These are phyloP conservation scores for Anodontia alba DNA, from an alignment of 2,888 invertebrate species.

Conservation along the genomic window DNA sequence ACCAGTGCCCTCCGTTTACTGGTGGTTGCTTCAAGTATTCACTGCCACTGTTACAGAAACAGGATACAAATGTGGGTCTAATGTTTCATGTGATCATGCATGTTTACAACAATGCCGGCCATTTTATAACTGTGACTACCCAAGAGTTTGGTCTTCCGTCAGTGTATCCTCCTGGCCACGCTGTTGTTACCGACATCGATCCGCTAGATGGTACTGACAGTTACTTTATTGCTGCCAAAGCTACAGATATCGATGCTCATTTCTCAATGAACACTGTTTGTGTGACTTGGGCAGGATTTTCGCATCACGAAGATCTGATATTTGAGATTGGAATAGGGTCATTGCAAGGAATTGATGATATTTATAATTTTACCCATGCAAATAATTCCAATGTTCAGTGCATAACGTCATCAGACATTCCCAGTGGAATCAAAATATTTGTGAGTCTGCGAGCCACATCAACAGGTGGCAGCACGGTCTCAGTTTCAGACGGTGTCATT, in stretches of 20 bases:
- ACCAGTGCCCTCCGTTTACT: background rate
- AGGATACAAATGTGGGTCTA: constrained; percentile 34
- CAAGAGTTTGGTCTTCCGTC: constrained; percentile 49
- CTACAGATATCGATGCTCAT: constrained; percentile 34
- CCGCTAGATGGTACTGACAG: background rate
- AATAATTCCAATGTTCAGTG: background rate
- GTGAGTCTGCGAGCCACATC: background rate
- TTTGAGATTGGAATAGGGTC: constrained; percentile 27
- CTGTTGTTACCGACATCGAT: constrained; percentile 48
- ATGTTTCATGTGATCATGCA: constrained; percentile 40
- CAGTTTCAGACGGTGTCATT: constrained; percentile 23
- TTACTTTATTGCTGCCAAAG: background rate
- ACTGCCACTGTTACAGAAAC: constrained; percentile 28
- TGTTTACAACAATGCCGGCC: constrained; percentile 62
- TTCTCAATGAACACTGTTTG: constrained; percentile 38
- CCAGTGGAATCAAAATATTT: constrained; percentile 13
- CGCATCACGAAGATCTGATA: constrained; percentile 28
- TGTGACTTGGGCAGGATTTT: constrained; percentile 40
- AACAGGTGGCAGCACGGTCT: background rate
- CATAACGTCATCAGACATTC: background rate
- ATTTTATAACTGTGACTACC: constrained; percentile 41
- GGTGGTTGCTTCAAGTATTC: constrained; percentile 47
- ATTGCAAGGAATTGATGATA: constrained; percentile 7
- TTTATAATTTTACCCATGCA: background rate
- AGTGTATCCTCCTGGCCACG: constrained; percentile 44